Evolutionary conservation across 2,797 vertebrate genomes (phyloP).

Genomic region (Hoplostethus mediterraneus): DNA sequence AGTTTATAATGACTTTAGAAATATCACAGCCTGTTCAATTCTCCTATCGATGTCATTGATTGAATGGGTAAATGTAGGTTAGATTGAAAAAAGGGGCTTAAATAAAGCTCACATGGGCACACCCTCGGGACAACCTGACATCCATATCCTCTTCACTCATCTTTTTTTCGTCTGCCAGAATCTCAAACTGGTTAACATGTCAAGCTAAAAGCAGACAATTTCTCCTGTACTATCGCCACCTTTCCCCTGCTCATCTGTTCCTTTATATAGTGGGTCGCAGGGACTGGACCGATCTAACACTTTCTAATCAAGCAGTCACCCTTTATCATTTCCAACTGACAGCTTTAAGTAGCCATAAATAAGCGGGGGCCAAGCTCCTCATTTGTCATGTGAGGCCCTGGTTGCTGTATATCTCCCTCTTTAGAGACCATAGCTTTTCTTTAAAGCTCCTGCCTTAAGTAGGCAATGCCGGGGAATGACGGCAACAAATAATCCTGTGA

Average conservation of each 20-base stretch:
- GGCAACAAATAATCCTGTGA: conserved; percentile 77
- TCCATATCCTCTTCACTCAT: conserved; percentile 42
- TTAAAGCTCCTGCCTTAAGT: conserved; percentile 75
- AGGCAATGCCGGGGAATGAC: conserved; percentile 72
- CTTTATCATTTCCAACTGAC: conserved; percentile 78
- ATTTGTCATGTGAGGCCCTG: conserved; percentile 75
- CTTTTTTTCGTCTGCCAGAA: conserved; percentile 35
- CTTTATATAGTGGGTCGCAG: conserved; percentile 56
- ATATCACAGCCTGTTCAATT: conserved; percentile 8
- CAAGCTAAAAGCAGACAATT: conserved; percentile 25
- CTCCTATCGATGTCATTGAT: conserved; percentile 32
- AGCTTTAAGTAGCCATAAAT: conserved; percentile 83
- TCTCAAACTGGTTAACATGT: conserved; percentile 47
- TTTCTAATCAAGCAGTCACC: conserved; percentile 82
- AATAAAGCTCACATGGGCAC: conserved; percentile 17
- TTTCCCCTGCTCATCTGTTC: conserved; percentile 63
- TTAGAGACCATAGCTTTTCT: conserved; percentile 77
- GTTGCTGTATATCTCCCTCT: conserved; percentile 73
- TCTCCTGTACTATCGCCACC: conserved; percentile 25
- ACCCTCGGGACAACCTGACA: conserved; percentile 42
- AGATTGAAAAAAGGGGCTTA: conserved; percentile 2
- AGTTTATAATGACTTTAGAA: conserved; percentile 26
- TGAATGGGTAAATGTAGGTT: conserved; percentile 37
- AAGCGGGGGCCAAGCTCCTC: conserved; percentile 66
- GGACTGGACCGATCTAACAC: conserved; percentile 64